phyloP scores from a whole-genome alignment of 2,113 vertebrate genomes.

The Charina bottae region DNA sequence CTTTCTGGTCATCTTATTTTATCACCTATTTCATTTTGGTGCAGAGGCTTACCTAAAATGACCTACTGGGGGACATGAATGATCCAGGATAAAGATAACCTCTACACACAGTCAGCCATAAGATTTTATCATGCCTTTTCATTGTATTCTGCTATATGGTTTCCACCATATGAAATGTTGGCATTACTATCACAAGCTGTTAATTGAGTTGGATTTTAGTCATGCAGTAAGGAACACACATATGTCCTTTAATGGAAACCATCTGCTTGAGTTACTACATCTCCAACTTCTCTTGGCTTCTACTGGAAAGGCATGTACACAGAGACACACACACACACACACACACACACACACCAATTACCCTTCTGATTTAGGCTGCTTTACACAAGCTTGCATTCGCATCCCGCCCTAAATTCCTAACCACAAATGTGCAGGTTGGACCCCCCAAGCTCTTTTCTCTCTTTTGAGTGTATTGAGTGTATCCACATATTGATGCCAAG shows the following conservation, averaged over 20 bases:
- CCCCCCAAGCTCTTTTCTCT: slow-evolving; percentile 34
- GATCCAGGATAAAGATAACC: background rate
- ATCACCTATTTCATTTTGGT: background rate
- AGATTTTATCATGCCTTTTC: slow-evolving; percentile 7
- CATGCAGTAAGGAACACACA: slow-evolving; percentile 46
- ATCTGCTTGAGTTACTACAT: slow-evolving; percentile 61
- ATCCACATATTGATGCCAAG: slow-evolving; percentile 55
- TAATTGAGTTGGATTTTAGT: slow-evolving; percentile 44
- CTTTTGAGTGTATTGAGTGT: slow-evolving; percentile 15
- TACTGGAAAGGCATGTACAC: slow-evolving; percentile 47
- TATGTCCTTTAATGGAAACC: slow-evolving; percentile 65
- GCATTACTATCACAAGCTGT: background rate
- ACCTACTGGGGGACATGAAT: background rate
- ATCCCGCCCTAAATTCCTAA: slow-evolving; percentile 55
- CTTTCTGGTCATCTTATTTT: background rate
- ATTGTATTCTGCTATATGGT: background rate
- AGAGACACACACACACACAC: background rate
- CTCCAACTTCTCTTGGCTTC: slow-evolving; percentile 47
- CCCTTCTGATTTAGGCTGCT: slow-evolving; percentile 43
- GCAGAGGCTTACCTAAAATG: background rate
- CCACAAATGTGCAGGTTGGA: slow-evolving; percentile 52
- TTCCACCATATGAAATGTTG: background rate
- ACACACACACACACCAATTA: background rate
- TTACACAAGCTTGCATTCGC: slow-evolving; percentile 27
- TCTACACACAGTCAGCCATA: background rate